A percentile compares a stretch with the other conserved stretches of the same genome.
Evolutionary conservation across 2,888 invertebrate species (phyloP).

Genomic region (Coelopa pilipes): DNA sequence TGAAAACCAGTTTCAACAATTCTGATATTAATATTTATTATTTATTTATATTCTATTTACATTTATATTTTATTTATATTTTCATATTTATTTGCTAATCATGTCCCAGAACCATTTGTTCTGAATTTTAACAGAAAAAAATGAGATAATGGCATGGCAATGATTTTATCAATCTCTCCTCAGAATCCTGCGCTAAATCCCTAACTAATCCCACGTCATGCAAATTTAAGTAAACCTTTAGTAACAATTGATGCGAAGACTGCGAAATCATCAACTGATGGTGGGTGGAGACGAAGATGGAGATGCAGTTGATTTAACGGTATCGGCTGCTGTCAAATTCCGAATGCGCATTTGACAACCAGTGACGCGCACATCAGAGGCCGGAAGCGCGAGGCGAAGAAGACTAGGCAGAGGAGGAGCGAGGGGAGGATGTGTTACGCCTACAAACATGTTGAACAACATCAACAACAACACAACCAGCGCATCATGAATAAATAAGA

Average conservation of each 20-base stretch:
- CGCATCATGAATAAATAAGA: neutral
- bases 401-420: neutral
- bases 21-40: neutral
- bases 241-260: too few species aligned
- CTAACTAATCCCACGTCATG: too few species aligned
- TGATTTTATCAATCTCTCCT: too few species aligned
- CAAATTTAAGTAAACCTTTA: too few species aligned
- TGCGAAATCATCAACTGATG: too few species aligned
- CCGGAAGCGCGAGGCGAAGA: neutral
- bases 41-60: neutral
- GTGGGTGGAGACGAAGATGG: too few species aligned
- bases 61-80: neutral
- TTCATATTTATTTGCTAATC: too few species aligned
- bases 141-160: too few species aligned
- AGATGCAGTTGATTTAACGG: neutral
- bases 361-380: neutral
- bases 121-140: too few species aligned
- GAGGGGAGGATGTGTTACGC: neutral
- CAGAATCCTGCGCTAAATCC: too few species aligned
- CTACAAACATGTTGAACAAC: conserved; percentile 12
- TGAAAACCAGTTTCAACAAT: too few species aligned
- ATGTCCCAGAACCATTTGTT: too few species aligned
- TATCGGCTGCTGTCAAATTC: neutral
- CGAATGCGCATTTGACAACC: neutral
- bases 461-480: conserved; percentile 40